Evolutionary conservation across 1,140 invertebrate genomes (phyloP).

Genomic region (Pseudomyrmex cubaensis): DNA sequence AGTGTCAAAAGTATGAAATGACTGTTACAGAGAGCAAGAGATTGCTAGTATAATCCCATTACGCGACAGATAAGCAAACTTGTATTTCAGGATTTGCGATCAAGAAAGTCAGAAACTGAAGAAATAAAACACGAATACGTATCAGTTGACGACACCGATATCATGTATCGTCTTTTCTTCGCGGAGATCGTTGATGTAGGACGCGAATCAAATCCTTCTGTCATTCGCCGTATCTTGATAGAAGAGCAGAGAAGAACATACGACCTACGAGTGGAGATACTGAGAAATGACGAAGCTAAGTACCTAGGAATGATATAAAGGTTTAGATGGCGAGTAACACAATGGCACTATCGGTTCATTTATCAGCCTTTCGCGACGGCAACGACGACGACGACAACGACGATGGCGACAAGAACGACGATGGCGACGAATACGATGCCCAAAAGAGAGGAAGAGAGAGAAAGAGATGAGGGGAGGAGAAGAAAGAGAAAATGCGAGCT

Average conservation of each 20-base stretch:
- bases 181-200: slow-evolving; percentile 23
- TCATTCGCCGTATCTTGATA: slow-evolving; percentile 38
- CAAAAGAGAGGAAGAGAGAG: background rate
- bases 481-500: slow-evolving; percentile 55
- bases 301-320: slow-evolving; percentile 75
- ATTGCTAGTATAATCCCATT: background rate
- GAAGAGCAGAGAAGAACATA: slow-evolving; percentile 11
- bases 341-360: slow-evolving; percentile 84
- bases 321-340: slow-evolving; percentile 79
- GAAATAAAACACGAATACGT: slow-evolving; percentile 6
- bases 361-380: slow-evolving; percentile 80
- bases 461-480: slow-evolving; percentile 30
- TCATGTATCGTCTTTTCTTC: background rate
- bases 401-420: slow-evolving; percentile 54
- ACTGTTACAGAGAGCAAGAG: slow-evolving; percentile 14
- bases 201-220: slow-evolving; percentile 55
- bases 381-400: slow-evolving; percentile 49
- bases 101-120: background rate
- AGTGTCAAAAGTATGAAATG: background rate
- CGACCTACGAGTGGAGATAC: slow-evolving; percentile 53
- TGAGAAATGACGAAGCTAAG: slow-evolving; percentile 61
- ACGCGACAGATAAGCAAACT: slow-evolving; percentile 6
- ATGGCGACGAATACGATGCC: slow-evolving; percentile 53
- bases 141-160: slow-evolving; percentile 4
- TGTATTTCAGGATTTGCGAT: slow-evolving; percentile 7